Base-by-base conservation (phyloP, 2,113 vertebrate genomes). In the Syrmaticus mikado region DNA sequence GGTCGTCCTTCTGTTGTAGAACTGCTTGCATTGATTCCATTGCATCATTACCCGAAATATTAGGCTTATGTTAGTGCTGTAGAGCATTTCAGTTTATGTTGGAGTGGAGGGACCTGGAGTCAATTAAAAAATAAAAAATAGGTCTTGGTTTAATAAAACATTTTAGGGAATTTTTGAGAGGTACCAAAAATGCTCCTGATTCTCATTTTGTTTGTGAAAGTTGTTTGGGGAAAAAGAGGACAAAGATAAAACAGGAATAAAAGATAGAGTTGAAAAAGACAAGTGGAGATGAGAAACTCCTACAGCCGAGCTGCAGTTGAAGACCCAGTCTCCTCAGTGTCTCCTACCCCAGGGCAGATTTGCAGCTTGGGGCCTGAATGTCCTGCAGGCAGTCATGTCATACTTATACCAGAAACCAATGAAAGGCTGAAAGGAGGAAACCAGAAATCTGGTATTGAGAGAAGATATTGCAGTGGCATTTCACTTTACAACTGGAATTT, bases 401-500 rank as follows among this genome's bases (percentile, higher is more conserved):
- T 19, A 15, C n/a, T 84, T 64, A 40, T 15, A 60, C 53, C 45
- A 77, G 52, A 80, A 62, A 19, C n/a, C 55, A 24, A 4, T 5
- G 65, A 46, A 27, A 65, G 77, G 30, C 78, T 90, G 74, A 75
- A 87, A 87, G 72, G 68, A 24, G 7, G 67, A 66, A 68, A 61
- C 7, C 46, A 90, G 58, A 34, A 92, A 74, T 83, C 50, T 70
- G 41, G 7, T 40, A 6, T 1, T 43, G 68, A 87, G 50, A 41
- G 17, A 64, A 78, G 89, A 78, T 68, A 19, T 8, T 79, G 41
- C 7, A 87, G 68, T 61, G 61, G 18, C 36, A 38, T 91, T 85
- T 87, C 36, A 22, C 80, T 95, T 96, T 87, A 91, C 46, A 87
- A 2, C 87, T 43, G 74, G 75, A 78, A 94, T 95, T 92, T 94